Percentiles rank a stretch among this genome's conserved stretches.
These are phyloP conservation scores for Cephus rjabovi DNA, from an alignment of 2,888 invertebrate species.

Conservation along the genomic window DNA sequence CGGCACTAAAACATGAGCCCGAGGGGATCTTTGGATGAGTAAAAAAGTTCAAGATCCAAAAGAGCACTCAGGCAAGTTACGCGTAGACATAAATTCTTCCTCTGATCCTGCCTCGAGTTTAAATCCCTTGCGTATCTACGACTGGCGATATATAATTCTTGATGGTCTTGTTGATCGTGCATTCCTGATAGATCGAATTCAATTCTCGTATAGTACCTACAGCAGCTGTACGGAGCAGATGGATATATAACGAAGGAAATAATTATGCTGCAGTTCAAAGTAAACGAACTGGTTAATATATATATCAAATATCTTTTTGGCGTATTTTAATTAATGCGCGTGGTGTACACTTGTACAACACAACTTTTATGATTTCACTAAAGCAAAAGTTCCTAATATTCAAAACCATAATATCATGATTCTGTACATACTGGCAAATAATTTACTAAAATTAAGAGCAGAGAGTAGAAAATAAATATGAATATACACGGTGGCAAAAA, in stretches of 20 bases:
- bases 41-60: constrained; percentile 37
- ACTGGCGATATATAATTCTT: neutral
- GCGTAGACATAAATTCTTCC: constrained; percentile 39
- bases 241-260: no score
- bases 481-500: neutral
- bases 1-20: constrained; percentile 31
- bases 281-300: neutral
- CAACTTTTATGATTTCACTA: neutral
- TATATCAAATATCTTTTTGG: neutral
- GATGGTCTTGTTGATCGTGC: neutral
- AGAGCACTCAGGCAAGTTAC: constrained; percentile 34
- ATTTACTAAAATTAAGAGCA: neutral
- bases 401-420: neutral
- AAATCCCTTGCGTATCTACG: neutral
- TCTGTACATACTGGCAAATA: neutral
- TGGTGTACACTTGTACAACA: neutral
- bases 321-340: neutral
- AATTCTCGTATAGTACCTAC: neutral
- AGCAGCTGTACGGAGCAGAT: neutral
- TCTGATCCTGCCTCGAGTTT: constrained; percentile 23
- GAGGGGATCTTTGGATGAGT: constrained; percentile 36
- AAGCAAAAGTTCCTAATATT: neutral
- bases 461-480: neutral
- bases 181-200: neutral
- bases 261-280: neutral